Evolutionary conservation across 2,797 vertebrate species (phyloP), one percentile per base, ranked within the genome.

Genomic region (Cirrhinus mrigala): DNA sequence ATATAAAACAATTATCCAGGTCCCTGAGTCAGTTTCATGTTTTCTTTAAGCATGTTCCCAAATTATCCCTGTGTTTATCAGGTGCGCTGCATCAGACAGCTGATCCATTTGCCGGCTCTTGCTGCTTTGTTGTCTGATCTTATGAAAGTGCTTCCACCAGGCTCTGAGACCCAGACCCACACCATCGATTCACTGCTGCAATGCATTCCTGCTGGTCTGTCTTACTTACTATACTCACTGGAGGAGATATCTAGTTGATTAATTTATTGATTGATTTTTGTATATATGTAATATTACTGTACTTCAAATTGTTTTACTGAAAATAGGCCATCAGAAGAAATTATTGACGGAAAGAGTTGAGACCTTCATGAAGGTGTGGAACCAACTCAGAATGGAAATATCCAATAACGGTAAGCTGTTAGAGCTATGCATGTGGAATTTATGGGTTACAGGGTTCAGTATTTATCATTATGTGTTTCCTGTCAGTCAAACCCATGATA

Each of bases 331-430:
- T 80, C 94, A 93, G 88, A 94, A 60, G 90, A 94, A 93, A 71
- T 60, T 64, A 54, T 90, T 96, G 75, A 29, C 20, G 0, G 88
- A 90, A 56, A 88, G 94, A 68, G 89, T 95, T 60, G 54, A 86
- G 29, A 88, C 66, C 24, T 95, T 95, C 88, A 85, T 95, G n/a
- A 70, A 12, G 3, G 93, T 92, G 74, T 96, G 95, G 95, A 95
- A 95, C 89, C 1, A 84, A 79, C 93, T 96, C 24, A 81, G 93
- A 91, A 86, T 90, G 33, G 94, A 95, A 52, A 62, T 95, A 85
- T 90, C 91, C 29, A 93, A 93, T 83, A 92, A 89, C 46, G 74
- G 95, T 96, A 87, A 94, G 93, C 56, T 27, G 15, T 0, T n/a
- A 8, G 22, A 8, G 56, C 9, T 5, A 37, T 85, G 27, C 2